Evolutionary conservation across 2,888 invertebrate genomes (phyloP), one percentile per base, ranked within the genome.

Genomic region (Mythimna ferrago): DNA sequence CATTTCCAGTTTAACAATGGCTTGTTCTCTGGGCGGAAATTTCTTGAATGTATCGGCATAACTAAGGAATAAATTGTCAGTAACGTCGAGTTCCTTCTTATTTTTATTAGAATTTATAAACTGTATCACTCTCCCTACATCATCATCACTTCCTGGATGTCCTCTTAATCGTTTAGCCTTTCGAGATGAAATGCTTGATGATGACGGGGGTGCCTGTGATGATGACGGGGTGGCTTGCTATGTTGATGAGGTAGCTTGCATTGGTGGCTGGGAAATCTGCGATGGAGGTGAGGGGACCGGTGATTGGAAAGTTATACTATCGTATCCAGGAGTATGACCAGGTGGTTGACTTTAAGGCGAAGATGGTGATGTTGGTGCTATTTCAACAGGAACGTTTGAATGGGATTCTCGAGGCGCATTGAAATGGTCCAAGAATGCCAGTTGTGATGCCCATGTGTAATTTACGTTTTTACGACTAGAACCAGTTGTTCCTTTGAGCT

Each of bases 31-130:
- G 3, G 73, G 69, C 7, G 82, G 73, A 41, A 84, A 82, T 60
- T 76, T 84, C 41, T 82, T 84, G 57, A 84, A 84, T 0, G 82
- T 82, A 64, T 82, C 81, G 2, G 82, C 83, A 70, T 85, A 83
- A 54, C 84, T 85, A 68, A 81, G 77, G 48, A 85, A 83, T 54
- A 85, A 70, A 58, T 82, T 78, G 73, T 83, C 80, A 21, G 78
- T 65, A 10, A 72, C 84, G 54, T 83, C 82, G 19, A 64, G 53
- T 64, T 64, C 64, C 64, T 48, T 65, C 54, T 51, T 66, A 51
- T 70, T 74, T 32, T 62, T 70, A 38, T 51, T 58, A 64, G 64
- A 64, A 64, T 53, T 53, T 64, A 64, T 64, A 64, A 53, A 64
- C 64, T 64, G 64, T 71, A 71, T 71, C 21, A 71, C 71, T 66